Conservation (phyloP, 2,888 invertebrate species). For the Megastigmus dorsalis region DNA sequence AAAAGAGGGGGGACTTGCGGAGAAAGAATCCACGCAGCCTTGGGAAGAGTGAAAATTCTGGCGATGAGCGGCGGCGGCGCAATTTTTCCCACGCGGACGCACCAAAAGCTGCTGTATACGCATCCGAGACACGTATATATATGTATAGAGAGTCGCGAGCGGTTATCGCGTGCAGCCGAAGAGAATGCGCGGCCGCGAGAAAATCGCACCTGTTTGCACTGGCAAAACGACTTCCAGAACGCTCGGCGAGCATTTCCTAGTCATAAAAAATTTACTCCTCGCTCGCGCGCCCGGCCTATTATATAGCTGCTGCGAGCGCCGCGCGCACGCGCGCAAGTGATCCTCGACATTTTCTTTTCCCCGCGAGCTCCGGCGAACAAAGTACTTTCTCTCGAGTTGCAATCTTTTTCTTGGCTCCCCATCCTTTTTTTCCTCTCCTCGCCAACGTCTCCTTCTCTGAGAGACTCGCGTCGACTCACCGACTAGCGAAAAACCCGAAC, state of each 20-base stretch:
- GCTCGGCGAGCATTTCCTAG: constrained; percentile 19
- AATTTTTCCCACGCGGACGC: constrained; percentile 56
- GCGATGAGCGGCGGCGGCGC: constrained; percentile 47
- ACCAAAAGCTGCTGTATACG: too few species aligned
- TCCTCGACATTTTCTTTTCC: constrained; percentile 30
- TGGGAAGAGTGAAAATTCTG: not conserved
- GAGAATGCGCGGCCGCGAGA: constrained; percentile 23
- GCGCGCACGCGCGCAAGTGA: constrained; percentile 5
- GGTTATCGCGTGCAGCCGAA: too few species aligned
- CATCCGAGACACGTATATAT: too few species aligned
- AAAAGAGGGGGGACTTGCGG: too few species aligned
- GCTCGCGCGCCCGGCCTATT: too few species aligned
- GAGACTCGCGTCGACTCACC: not conserved
- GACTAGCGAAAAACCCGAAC: not conserved
- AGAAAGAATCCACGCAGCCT: too few species aligned
- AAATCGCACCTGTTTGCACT: constrained; percentile 43
- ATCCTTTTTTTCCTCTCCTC: not conserved
- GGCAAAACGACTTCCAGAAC: not conserved
- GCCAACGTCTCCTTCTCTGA: not conserved
- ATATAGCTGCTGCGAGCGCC: too few species aligned
- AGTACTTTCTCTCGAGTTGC: constrained; percentile 29
- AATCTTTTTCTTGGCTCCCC: constrained; percentile 8
- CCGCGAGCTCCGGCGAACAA: constrained; percentile 10
- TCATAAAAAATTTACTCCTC: constrained; percentile 39
- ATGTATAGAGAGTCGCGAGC: too few species aligned